Conservation (phyloP, 2,888 invertebrate species). For the Tipula lateralis region DNA sequence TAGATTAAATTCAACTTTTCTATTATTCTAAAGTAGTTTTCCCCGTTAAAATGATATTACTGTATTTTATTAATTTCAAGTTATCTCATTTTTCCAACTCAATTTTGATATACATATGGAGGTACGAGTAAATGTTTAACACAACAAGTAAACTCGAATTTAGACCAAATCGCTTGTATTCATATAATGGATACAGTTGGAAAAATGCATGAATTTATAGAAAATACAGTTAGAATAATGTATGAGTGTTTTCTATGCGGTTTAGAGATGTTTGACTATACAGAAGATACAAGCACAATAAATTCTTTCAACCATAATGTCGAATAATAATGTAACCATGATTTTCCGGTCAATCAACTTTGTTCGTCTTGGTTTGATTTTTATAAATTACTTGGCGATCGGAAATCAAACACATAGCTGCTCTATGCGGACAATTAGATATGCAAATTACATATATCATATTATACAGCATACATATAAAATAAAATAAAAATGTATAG, state of each 20-base stretch:
- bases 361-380: background rate
- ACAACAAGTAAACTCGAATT: background rate
- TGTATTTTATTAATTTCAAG: background rate
- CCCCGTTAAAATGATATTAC: background rate
- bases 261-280: background rate
- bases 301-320: background rate
- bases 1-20: background rate
- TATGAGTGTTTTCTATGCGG: background rate
- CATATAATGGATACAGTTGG: too few relatives aligned
- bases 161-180: too few relatives aligned
- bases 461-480: background rate
- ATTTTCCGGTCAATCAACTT: slow-evolving; percentile 11
- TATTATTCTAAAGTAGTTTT: background rate
- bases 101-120: background rate
- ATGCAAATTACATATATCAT: background rate
- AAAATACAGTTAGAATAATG: background rate
- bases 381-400: background rate
- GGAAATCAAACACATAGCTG: background rate
- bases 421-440: background rate
- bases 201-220: background rate
- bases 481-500: background rate
- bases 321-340: background rate
- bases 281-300: background rate
- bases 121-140: too few relatives aligned
- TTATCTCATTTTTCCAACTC: background rate